Percentiles rank a stretch among this genome's conserved stretches.
These are phyloP conservation scores for Spodoptera frugiperda DNA, from an alignment of 1,140 invertebrate species.

Conservation along the genomic window DNA sequence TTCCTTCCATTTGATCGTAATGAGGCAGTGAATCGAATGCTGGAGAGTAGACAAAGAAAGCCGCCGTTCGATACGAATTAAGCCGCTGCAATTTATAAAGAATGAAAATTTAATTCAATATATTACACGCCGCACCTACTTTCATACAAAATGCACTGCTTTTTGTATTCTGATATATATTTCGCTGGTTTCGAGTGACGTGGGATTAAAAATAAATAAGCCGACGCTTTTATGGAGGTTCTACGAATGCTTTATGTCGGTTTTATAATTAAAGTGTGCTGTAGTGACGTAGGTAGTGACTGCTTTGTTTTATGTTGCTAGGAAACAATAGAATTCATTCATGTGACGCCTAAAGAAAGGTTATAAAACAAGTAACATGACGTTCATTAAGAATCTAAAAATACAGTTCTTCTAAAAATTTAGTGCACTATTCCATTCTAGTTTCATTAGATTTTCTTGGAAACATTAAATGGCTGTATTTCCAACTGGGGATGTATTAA, in stretches of 20 bases:
- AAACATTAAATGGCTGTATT: no score
- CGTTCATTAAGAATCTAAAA: no score
- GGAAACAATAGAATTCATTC: no score
- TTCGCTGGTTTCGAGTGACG: slow-evolving; percentile 22
- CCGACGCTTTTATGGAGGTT: slow-evolving; percentile 8
- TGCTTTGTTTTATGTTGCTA: neutral
- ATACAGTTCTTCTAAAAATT: no score
- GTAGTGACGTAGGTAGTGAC: neutral
- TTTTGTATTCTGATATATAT: slow-evolving; percentile 36
- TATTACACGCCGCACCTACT: slow-evolving; percentile 17
- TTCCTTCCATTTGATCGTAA: slow-evolving; percentile 11
- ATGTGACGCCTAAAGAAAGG: no score
- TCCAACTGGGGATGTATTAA: no score
- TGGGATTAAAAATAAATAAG: slow-evolving; percentile 14
- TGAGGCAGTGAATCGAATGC: slow-evolving; percentile 14
- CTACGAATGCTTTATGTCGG: slow-evolving; percentile 2
- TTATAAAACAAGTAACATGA: no score
- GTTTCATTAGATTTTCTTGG: no score
- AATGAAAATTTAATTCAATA: slow-evolving; percentile 47
- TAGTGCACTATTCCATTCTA: no score
- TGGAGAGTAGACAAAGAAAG: slow-evolving; percentile 43
- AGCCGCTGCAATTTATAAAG: slow-evolving; percentile 42
- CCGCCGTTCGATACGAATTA: slow-evolving; percentile 49
- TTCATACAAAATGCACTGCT: slow-evolving; percentile 13
- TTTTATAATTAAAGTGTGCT: slow-evolving; percentile 11